Base-by-base conservation (phyloP, 2,888 invertebrate genomes). In the Escarpia spicata region DNA sequence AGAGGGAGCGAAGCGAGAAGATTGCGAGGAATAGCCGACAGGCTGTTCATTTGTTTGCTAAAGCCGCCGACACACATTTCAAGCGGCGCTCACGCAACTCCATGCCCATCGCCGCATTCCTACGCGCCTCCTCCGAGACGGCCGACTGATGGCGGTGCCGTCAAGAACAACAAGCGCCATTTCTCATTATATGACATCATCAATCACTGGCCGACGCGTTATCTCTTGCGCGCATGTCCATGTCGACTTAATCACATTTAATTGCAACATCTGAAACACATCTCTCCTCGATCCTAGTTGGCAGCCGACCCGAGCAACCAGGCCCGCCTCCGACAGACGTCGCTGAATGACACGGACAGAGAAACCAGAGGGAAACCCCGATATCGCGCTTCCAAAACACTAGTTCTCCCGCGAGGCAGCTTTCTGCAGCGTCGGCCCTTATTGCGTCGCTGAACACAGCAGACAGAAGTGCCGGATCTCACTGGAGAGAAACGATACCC, bases 101-200 rank as follows among this genome's bases (percentile, higher is more conserved):
- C 75, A 6, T 75, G 75, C 26, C 19, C n/a, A 75, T 19, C 19
- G 19, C 75, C 75, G 75, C 75, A 75, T 75, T 75, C 75, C 75
- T 26, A 26, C 75, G 19, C 75, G 75, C 75, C 75, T 75, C 75
- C 75, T 75, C 26, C 9, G 52, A 52, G 52, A 52, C 52, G 52
- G 52, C 52, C 75, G 75, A 75, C 75, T 19, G 75, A 75, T 75
- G 75, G 75, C 75, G 75, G 75, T 75, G 75, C 75, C 19, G 75
- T 75, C 75, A 75, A 26, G 4, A 26, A 26, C n/a, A 26, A 75
- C 75, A 6, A 75, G 75, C 75, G 75, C 75, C 75, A 75, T 75
- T 75, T 75, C 75, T 75, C 75, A 75, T 75, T 75, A 75, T 75
- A 75, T 75, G 75, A 75, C 75, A 75, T 75, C 75, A 75, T 75